Percentiles rank a stretch among this genome's conserved stretches.
These are phyloP conservation scores for Erebia palarica DNA, from an alignment of 2,888 invertebrate species.

Conservation along the genomic window DNA sequence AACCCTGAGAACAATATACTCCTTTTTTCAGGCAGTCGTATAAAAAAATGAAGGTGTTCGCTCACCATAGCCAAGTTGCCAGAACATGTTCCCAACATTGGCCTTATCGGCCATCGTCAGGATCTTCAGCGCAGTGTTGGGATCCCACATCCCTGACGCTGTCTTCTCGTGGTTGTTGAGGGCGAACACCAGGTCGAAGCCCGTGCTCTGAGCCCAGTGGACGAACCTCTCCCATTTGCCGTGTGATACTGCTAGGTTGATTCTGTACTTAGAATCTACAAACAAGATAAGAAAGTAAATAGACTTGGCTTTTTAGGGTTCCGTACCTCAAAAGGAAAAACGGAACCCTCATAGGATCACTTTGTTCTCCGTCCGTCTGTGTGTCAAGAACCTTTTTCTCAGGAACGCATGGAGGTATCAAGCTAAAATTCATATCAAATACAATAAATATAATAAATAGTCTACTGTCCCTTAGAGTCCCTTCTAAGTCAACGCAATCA, in stretches of 20 bases:
- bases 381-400: too few relatives aligned
- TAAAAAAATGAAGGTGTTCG: too few relatives aligned
- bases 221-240: conserved; percentile 65
- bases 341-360: too few relatives aligned
- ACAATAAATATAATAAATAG: too few relatives aligned
- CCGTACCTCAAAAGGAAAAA: too few relatives aligned
- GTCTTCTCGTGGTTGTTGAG: conserved; percentile 83
- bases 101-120: conserved; percentile 86
- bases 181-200: conserved; percentile 86
- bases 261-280: conserved; percentile 26
- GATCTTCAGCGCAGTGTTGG: conserved; percentile 84
- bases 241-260: conserved; percentile 50
- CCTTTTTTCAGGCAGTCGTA: too few relatives aligned
- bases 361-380: too few relatives aligned
- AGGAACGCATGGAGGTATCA: too few relatives aligned
- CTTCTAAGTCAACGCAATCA: too few relatives aligned
- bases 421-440: too few relatives aligned
- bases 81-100: conserved; percentile 84
- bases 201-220: conserved; percentile 79
- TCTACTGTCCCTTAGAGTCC: too few relatives aligned
- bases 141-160: conserved; percentile 84
- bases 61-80: conserved; percentile 89
- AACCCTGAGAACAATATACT: too few relatives aligned
- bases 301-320: background rate
- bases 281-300: background rate